phyloP scores from a whole-genome alignment of 2,113 vertebrate genomes.

The Diadophis punctatus region DNA sequence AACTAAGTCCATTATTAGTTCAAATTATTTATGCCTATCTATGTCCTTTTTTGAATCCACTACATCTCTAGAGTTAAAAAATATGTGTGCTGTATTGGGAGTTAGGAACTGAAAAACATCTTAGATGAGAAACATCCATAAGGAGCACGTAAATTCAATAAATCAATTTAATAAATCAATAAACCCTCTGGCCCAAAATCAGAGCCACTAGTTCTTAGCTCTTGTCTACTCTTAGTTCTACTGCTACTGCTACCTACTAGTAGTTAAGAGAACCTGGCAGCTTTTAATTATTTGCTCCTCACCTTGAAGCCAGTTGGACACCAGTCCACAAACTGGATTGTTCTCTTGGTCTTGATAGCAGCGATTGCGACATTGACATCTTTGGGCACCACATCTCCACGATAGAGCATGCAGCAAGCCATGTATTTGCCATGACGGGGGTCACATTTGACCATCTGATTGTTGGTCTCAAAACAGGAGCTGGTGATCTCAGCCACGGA shows the following conservation, averaged over 20 bases:
- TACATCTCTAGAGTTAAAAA: not conserved
- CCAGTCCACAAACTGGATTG: constrained; percentile 77
- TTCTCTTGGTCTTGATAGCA: constrained; percentile 74
- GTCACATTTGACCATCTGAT: constrained; percentile 82
- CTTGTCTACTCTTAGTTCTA: not conserved
- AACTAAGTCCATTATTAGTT: not conserved
- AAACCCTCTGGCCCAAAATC: not conserved
- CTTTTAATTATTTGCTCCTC: constrained; percentile 1
- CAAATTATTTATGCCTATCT: not conserved
- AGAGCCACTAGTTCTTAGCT: not conserved
- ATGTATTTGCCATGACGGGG: constrained; percentile 77
- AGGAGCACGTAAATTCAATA: not conserved
- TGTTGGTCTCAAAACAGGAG: constrained; percentile 75
- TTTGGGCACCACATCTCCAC: constrained; percentile 74
- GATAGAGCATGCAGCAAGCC: constrained; percentile 80
- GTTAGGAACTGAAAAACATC: not conserved
- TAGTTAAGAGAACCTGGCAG: not conserved
- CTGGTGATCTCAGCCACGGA: constrained; percentile 77
- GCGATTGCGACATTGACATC: constrained; percentile 76
- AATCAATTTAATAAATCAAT: not conserved
- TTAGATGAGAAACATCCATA: not conserved
- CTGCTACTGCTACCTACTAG: not conserved
- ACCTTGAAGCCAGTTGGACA: constrained; percentile 83
- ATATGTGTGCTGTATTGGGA: not conserved
- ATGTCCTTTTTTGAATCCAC: not conserved